A percentile compares a stretch with the other conserved stretches of the same genome.
phyloP scores from a whole-genome alignment of 2,888 invertebrate genomes.

The Drosophila birchii region DNA sequence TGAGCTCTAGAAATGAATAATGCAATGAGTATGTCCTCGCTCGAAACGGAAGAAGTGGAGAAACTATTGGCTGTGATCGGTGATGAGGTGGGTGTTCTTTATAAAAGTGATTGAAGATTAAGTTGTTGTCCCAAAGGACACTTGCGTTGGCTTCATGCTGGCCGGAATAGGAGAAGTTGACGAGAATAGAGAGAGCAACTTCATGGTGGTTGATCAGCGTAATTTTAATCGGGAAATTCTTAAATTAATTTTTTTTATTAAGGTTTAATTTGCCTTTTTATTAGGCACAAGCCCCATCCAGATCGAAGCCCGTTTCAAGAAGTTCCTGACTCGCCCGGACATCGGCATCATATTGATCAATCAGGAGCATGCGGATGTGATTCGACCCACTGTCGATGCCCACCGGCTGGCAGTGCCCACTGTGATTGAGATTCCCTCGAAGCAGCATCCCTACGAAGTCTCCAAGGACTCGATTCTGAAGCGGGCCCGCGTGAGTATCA shows the following conservation, averaged over 20 bases:
- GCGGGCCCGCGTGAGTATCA: slow-evolving; percentile 54
- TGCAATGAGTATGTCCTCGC: slow-evolving; percentile 48
- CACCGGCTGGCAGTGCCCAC: slow-evolving; percentile 59
- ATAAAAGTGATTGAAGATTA: neutral
- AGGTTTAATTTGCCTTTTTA: neutral
- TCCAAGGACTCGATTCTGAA: slow-evolving; percentile 66
- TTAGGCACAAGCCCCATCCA: slow-evolving; percentile 48
- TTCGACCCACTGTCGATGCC: slow-evolving; percentile 57
- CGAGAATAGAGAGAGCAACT: slow-evolving; percentile 54
- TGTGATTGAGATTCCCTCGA: slow-evolving; percentile 68
- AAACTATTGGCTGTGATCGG: slow-evolving; percentile 65
- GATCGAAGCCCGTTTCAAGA: slow-evolving; percentile 57
- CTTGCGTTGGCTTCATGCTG: slow-evolving; percentile 68
- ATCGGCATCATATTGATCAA: slow-evolving; percentile 66
- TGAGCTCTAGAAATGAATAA: neutral
- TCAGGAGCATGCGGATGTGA: slow-evolving; percentile 63
- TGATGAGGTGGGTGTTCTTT: slow-evolving; percentile 55
- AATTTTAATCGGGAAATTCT: neutral
- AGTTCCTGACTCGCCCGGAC: slow-evolving; percentile 56
- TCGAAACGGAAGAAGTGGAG: slow-evolving; percentile 6
- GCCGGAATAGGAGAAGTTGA: slow-evolving; percentile 69
- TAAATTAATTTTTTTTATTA: neutral
- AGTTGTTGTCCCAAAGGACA: slow-evolving; percentile 48
- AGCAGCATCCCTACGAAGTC: slow-evolving; percentile 61
- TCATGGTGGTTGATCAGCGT: slow-evolving; percentile 65